Evolutionary conservation across 2,797 vertebrate species (phyloP), one percentile per base, ranked within the genome.

Genomic region (Benthosema pterotum): DNA sequence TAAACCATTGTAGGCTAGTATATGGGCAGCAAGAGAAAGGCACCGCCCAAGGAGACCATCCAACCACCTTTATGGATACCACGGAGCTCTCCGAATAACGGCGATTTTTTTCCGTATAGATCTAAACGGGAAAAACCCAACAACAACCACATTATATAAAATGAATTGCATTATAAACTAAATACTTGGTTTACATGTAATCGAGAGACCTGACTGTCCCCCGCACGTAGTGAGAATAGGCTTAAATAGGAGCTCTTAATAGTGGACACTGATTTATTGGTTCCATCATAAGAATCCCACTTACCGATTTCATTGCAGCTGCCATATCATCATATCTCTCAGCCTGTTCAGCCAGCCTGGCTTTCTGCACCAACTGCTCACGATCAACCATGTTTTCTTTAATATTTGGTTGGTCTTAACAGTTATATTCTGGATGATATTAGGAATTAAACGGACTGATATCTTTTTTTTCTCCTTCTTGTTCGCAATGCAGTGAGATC

Each of bases 321-420:
- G 97, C 97, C 97, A 99, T 99, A 84, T 99, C 96, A 89, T 99
- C 96, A 85, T 98, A 99, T 82, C 97, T 89, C 90, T 99, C 97
- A 83, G 97, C 97, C 93, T 98, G 97, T 86, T 98, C 97, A 67
- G 97, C 97, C 93, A 98, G 95, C 93, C 97, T 95, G 93, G 97
- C 96, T 95, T 98, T 98, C 93, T 98, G 97, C 90, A 98, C 97
- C 94, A 98, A 95, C 94, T 99, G 97, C 94, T 99, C 97, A 87
- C 97, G 96, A 87, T 98, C 97, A 85, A 98, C 97, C 97, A 98
- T 98, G 61, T 88, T 88, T 70, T n/a, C n/a, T n/a, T n/a, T n/a
- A n/a, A 78, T 73, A 51, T 78, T 69, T 77, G 71, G 80, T 52
- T 71, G 66, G 65, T 66, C 52, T 72, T 18, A 74, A 76, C 80